Conservation (phyloP, 2,888 invertebrate species). For the Sepioteuthis lessoniana region DNA sequence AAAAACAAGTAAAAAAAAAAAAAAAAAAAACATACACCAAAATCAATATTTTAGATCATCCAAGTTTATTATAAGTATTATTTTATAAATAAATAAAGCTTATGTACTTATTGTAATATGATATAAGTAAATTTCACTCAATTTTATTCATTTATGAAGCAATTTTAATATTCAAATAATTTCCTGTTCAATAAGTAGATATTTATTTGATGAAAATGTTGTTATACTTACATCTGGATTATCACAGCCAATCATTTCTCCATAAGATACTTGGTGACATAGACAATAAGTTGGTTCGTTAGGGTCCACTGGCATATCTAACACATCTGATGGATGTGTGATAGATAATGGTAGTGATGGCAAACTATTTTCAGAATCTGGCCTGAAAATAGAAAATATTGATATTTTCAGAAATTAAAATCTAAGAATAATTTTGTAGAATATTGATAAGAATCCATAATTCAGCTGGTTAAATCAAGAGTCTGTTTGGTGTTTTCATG, state of each 20-base stretch:
- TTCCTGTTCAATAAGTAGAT: neutral
- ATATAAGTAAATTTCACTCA: neutral
- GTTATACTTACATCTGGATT: conserved; percentile 78
- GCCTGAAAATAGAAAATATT: conserved; percentile 50
- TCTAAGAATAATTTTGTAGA: too few species aligned
- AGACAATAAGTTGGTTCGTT: conserved; percentile 99
- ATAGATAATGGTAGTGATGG: conserved; percentile 66
- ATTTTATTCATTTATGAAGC: neutral
- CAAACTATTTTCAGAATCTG: conserved; percentile 52
- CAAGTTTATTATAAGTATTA: too few species aligned
- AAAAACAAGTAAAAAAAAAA: too few species aligned
- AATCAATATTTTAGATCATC: too few species aligned
- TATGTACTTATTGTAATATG: neutral
- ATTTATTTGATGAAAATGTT: neutral
- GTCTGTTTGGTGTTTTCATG: too few species aligned
- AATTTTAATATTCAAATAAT: neutral
- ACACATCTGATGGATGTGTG: conserved; percentile 79
- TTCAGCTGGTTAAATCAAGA: too few species aligned
- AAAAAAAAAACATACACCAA: too few species aligned
- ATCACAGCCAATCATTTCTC: conserved; percentile 98
- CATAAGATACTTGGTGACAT: conserved; percentile 94
- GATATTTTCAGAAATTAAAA: neutral
- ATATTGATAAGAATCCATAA: too few species aligned
- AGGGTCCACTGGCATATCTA: conserved; percentile 85
- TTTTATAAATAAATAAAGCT: neutral